Conservation (phyloP, 2,797 vertebrate species). For the Sarcophilus harrisii region DNA sequence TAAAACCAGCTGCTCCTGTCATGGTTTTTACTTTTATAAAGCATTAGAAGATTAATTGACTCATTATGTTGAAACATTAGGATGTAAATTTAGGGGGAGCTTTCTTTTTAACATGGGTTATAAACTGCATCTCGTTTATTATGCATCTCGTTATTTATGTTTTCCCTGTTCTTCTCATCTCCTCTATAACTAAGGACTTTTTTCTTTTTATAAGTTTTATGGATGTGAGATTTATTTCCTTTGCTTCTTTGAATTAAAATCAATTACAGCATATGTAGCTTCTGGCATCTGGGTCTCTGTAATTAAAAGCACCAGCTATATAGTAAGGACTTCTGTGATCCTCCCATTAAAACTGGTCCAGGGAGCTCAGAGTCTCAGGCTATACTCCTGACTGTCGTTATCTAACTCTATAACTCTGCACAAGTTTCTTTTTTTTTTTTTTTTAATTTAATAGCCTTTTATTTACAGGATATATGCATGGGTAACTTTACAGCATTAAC, state of each 20-base stretch:
- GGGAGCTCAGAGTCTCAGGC: not conserved
- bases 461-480: too few relatives aligned
- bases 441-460: too few relatives aligned
- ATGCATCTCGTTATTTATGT: conserved; percentile 66
- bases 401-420: conserved; percentile 3
- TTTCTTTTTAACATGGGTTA: conserved; percentile 77
- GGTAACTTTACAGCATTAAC: too few relatives aligned
- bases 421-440: not conserved
- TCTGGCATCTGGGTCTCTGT: not conserved
- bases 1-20: conserved; percentile 76
- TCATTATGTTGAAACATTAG: conserved; percentile 74
- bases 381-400: not conserved
- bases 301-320: conserved; percentile 29
- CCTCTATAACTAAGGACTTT: conserved; percentile 47
- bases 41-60: conserved; percentile 76
- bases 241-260: conserved; percentile 66
- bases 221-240: conserved; percentile 47
- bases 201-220: conserved; percentile 38
- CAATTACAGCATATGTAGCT: conserved; percentile 45
- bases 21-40: conserved; percentile 73
- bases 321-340: not conserved
- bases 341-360: not conserved
- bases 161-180: conserved; percentile 59
- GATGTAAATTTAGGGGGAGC: conserved; percentile 71
- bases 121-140: conserved; percentile 77